Conservation (phyloP, 2,113 vertebrate species). For the Ceyx margarethae region DNA sequence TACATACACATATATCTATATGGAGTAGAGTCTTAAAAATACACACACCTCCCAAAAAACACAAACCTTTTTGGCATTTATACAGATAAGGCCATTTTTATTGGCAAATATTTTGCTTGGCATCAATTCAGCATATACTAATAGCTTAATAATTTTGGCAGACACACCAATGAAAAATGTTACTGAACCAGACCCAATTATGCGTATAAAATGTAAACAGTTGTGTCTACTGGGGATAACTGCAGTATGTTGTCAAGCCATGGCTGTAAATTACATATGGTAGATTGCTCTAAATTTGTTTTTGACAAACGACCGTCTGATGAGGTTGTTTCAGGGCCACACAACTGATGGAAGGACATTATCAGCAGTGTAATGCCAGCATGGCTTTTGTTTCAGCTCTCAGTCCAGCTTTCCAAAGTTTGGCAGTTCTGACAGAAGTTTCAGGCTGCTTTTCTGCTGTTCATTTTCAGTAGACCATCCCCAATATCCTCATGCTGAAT, state of each 20-base stretch:
- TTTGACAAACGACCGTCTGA: constrained; percentile 27
- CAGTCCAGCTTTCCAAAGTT: neutral
- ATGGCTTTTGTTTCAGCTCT: constrained; percentile 22
- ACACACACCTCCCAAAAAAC: neutral
- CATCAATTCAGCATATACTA: neutral
- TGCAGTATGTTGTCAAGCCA: constrained; percentile 34
- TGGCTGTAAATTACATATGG: constrained; percentile 26
- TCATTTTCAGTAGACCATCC: neutral
- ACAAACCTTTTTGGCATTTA: constrained; percentile 52
- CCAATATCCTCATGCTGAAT: neutral
- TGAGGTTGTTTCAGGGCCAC: constrained; percentile 27
- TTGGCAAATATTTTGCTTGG: constrained; percentile 43
- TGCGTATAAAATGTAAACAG: constrained; percentile 47
- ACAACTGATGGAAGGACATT: neutral
- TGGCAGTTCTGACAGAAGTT: neutral
- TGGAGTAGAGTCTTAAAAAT: neutral
- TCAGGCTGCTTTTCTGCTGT: neutral
- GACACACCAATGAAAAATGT: constrained; percentile 45
- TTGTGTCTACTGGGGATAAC: constrained; percentile 32
- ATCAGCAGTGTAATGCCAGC: neutral
- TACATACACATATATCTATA: neutral
- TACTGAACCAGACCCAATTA: constrained; percentile 50
- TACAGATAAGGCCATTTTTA: constrained; percentile 48
- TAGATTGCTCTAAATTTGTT: constrained; percentile 38
- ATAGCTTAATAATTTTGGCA: constrained; percentile 47